Evolutionary conservation across 1,140 invertebrate species (phyloP), one percentile per base, ranked within the genome.

Genomic region (Batillaria attramentaria): DNA sequence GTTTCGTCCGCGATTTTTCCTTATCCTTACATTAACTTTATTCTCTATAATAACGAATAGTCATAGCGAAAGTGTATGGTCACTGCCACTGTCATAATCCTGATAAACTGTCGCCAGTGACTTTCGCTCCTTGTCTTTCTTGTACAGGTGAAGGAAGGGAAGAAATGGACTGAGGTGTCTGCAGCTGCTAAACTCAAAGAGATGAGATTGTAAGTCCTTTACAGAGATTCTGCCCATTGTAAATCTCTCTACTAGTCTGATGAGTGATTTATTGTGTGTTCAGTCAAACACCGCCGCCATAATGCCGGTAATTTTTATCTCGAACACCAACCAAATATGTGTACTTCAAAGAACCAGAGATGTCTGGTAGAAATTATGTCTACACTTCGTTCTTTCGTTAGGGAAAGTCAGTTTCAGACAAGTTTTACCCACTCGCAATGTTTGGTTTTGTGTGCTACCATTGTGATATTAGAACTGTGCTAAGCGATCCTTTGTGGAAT

Each of bases 161-260:
- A 96, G 43, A 3, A 54, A 8, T 90, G 89, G 89, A 89, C 96
- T 3, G 98, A 99, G 92, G 93, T 98, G 35, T 94, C 95, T 41
- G 97, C 95, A 13, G 95, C 97, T 2, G 91, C 93, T 18, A 94
- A 95, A 89, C 91, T 99, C 4, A 93, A 96, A 85, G 92, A 94
- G 82, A 96, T 97, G 79, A 93, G 97, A 87, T 91, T 91, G 94
- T 95, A 87, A 84, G 83, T 65, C 18, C 28, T n/a, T n/a, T n/a
- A n/a, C n/a, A n/a, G n/a, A n/a, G n/a, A n/a, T n/a, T n/a, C n/a
- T n/a, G n/a, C 39, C n/a, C 28, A 16, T 0, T n/a, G 18, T 24
- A 10, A 16, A 8, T 31, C 33, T 41, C 41, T 37, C 18, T 28
- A 8, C 31, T 65, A 8, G 10, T 4, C 65, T 1, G 2, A 24